phyloP scores from a whole-genome alignment of 1,140 invertebrate species.

The Armadillidium nasatum region DNA sequence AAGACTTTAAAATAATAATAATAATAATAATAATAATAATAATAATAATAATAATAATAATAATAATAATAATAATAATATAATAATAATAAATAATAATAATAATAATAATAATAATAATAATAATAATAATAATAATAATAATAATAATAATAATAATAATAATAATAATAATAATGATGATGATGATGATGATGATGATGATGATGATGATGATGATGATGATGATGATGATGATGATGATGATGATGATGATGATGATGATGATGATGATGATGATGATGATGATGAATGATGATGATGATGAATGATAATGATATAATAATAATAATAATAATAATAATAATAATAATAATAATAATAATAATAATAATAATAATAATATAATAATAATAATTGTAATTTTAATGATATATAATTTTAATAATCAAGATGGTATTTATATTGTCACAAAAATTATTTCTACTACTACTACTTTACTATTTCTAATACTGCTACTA shows the following conservation, averaged over 20 bases:
- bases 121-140: slow-evolving; percentile 11
- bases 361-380: slow-evolving; percentile 10
- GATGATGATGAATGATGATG: neutral
- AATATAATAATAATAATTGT: too few relatives aligned
- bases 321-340: neutral
- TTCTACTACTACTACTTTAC: too few relatives aligned
- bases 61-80: slow-evolving; percentile 11
- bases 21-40: slow-evolving; percentile 11
- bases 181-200: slow-evolving; percentile 10
- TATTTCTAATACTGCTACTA: too few relatives aligned
- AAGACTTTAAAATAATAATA: too few relatives aligned
- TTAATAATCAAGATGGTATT: too few relatives aligned
- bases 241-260: too few relatives aligned
- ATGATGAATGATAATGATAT: too few relatives aligned
- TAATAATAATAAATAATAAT: neutral
- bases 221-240: neutral
- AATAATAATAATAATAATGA: slow-evolving; percentile 11
- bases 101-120: slow-evolving; percentile 11
- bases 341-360: slow-evolving; percentile 13
- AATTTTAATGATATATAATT: too few relatives aligned
- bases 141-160: slow-evolving; percentile 11
- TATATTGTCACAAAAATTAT: too few relatives aligned
- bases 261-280: neutral
- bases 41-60: slow-evolving; percentile 11
- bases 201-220: slow-evolving; percentile 11